phyloP scores from a whole-genome alignment of 2,797 vertebrate species.

The Epinephelus coioides region DNA sequence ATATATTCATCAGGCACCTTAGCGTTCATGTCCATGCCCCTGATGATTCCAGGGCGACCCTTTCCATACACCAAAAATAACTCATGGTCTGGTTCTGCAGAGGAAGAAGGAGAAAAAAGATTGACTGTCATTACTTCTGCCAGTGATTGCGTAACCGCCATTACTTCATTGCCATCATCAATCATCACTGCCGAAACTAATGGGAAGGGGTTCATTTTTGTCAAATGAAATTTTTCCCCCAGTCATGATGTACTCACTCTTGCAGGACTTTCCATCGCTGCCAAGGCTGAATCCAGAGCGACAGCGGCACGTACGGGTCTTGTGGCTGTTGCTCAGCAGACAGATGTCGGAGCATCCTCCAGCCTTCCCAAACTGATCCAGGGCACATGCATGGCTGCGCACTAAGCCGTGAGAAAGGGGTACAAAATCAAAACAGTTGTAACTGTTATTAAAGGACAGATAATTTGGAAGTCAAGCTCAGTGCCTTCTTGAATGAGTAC shows the following conservation, averaged over 20 bases:
- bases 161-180: neutral
- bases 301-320: slow-evolving; percentile 96
- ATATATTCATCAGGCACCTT: slow-evolving; percentile 97
- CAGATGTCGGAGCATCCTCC: slow-evolving; percentile 98
- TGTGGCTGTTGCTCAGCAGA: slow-evolving; percentile 96
- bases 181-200: slow-evolving; percentile 5
- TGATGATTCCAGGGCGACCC: slow-evolving; percentile 96
- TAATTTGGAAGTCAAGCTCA: neutral
- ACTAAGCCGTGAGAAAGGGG: slow-evolving; percentile 78
- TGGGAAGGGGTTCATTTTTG: neutral
- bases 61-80: slow-evolving; percentile 97
- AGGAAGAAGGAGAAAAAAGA: neutral
- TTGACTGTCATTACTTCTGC: neutral
- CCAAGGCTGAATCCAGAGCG: slow-evolving; percentile 97
- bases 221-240: neutral
- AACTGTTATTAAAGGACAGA: accelerated
- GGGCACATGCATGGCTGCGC: slow-evolving; percentile 94
- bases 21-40: slow-evolving; percentile 97
- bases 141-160: neutral
- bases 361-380: slow-evolving; percentile 93
- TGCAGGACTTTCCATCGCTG: slow-evolving; percentile 97
- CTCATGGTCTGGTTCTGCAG: slow-evolving; percentile 95
- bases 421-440: slow-evolving; percentile 7
- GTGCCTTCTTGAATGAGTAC: slow-evolving; percentile 71
- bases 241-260: slow-evolving; percentile 89